These are phyloP conservation scores for Erebia ligea DNA, from an alignment of 2,888 invertebrate genomes.

Conservation along the genomic window DNA sequence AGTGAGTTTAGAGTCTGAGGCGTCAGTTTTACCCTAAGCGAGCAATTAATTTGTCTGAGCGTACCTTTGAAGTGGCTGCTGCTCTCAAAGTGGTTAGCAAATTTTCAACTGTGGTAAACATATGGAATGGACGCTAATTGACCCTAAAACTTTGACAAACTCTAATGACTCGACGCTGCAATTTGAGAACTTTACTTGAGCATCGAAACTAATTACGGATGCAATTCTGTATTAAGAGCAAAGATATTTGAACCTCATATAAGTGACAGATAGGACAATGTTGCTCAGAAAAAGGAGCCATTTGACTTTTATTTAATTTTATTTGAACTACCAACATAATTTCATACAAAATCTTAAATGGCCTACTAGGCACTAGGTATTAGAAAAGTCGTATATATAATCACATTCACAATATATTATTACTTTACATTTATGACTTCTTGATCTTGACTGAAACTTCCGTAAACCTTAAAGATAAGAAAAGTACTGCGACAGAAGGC, in stretches of 20 bases:
- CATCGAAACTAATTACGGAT: conserved; percentile 7
- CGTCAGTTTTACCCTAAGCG: conserved; percentile 55
- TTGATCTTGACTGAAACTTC: too few relatives aligned
- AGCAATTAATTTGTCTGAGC: conserved; percentile 68
- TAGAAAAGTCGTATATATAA: too few relatives aligned
- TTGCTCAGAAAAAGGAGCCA: too few relatives aligned
- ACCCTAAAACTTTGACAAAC: conserved; percentile 40
- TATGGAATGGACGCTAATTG: conserved; percentile 42
- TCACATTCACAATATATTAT: too few relatives aligned
- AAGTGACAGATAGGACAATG: background rate
- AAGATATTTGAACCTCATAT: background rate
- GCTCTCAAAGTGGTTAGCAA: conserved; percentile 51
- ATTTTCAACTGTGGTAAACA: conserved; percentile 54
- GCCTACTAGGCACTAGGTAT: too few relatives aligned
- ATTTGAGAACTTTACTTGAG: conserved; percentile 28
- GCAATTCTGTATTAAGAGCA: background rate
- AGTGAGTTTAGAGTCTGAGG: conserved; percentile 57
- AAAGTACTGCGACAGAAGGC: too few relatives aligned
- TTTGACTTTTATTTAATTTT: too few relatives aligned
- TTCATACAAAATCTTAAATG: too few relatives aligned
- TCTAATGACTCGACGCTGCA: conserved; percentile 36
- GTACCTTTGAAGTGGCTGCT: conserved; percentile 55
- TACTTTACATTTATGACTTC: too few relatives aligned
- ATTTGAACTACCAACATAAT: too few relatives aligned
- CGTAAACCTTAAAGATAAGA: too few relatives aligned